Evolutionary conservation across 2,888 invertebrate species (phyloP), one percentile per base, ranked within the genome.

Genomic region (Mythimna impura): DNA sequence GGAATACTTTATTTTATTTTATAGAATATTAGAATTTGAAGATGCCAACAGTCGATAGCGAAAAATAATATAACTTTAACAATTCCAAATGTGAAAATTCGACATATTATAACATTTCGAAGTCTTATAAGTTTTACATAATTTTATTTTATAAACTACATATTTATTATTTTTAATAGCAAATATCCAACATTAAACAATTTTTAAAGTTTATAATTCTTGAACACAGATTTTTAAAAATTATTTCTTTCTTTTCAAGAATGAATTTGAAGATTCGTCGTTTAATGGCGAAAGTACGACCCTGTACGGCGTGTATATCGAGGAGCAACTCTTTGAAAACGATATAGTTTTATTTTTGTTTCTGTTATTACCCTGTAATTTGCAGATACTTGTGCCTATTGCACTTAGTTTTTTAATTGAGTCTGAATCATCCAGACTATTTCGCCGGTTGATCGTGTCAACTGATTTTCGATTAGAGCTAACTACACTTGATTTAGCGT

Each of bases 331-430:
- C 86, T 95, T 94, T 10, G 96, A 94, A 87, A 95, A 93, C 7
- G 89, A 89, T 79, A 94, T 93, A 36, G 91, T 87, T 85, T 95
- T 94, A 83, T 90, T 92, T 87, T 93, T 94, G 61, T 81, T 84
- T 86, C 86, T 91, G 81, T 86, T 93, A 87, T 94, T 94, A 77
- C 92, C 93, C 72, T 92, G 92, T 61, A 95, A 87, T 82, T 94
- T 95, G 82, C 93, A 93, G 87, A 96, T 96, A 87, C 93, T 95
- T 80, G 89, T 94, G 76, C 96, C 96, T 73, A 96, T 90, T 34
- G 96, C 96, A 73, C 94, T 96, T 73, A 96, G 81, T 82, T 96
- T 96, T 87, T 95, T 94, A 40, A 94, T 91, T 20, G 94, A 90
- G 81, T 94, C 94, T 7, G 88, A 85, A 73, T 93, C 93, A 63